Evolutionary conservation across 2,888 invertebrate genomes (phyloP).

Genomic region (Carpatolechia fugitivella): DNA sequence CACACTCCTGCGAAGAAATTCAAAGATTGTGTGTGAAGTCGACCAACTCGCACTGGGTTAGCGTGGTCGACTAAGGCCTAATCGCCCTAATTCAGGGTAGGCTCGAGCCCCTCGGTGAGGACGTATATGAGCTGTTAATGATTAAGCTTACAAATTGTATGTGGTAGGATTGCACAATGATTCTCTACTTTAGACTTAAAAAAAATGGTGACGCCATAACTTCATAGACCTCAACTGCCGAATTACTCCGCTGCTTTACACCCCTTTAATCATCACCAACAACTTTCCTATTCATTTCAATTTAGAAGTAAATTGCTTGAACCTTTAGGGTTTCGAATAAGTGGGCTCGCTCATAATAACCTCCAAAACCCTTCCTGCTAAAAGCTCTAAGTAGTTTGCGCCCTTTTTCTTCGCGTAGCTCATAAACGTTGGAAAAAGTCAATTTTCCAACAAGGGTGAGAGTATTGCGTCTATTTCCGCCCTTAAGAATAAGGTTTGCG

Average conservation of each 20-base stretch:
- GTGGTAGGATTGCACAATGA: too few relatives aligned
- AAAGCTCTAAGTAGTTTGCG: constrained; percentile 45
- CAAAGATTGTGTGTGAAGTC: too few relatives aligned
- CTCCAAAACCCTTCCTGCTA: constrained; percentile 42
- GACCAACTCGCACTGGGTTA: too few relatives aligned
- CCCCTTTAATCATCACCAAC: not conserved
- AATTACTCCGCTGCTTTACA: not conserved
- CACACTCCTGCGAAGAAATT: too few relatives aligned
- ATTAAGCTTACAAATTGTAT: too few relatives aligned
- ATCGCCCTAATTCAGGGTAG: too few relatives aligned
- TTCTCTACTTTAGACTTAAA: too few relatives aligned
- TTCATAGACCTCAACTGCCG: too few relatives aligned
- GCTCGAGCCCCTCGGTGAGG: too few relatives aligned
- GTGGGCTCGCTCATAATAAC: constrained; percentile 43
- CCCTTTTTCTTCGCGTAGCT: constrained; percentile 38
- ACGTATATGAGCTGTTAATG: too few relatives aligned
- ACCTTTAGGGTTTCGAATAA: constrained; percentile 22
- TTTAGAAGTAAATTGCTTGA: constrained; percentile 2
- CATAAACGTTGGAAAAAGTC: constrained; percentile 45
- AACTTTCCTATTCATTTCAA: constrained; percentile 4
- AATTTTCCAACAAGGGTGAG: constrained; percentile 40
- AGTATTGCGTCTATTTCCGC: constrained; percentile 23
- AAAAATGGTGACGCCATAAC: too few relatives aligned
- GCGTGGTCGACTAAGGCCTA: too few relatives aligned
- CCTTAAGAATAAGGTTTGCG: constrained; percentile 1